Percentiles rank a stretch among this genome's conserved stretches.
Conservation (phyloP, 2,113 vertebrate species). For the Paramormyrops kingsleyae region DNA sequence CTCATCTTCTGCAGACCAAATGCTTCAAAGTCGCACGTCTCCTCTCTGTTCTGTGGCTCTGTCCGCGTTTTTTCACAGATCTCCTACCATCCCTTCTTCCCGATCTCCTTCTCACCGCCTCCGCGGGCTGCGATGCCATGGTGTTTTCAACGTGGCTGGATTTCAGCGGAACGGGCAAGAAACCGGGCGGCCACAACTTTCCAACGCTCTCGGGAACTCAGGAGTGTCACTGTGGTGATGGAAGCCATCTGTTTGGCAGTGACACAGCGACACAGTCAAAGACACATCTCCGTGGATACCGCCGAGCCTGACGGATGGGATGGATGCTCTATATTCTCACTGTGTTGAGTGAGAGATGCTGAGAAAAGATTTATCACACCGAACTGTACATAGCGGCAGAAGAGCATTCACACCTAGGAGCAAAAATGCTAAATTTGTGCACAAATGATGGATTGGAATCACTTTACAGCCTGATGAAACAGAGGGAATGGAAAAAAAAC, state of each 20-base stretch:
- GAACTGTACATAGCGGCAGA: background rate
- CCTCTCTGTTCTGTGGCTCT: background rate
- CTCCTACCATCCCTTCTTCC: background rate
- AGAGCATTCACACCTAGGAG: background rate
- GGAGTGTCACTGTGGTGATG: background rate
- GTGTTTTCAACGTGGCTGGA: background rate
- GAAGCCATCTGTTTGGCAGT: conserved; percentile 1
- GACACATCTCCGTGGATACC: background rate
- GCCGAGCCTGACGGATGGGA: conserved; percentile 1
- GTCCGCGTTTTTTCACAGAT: background rate
- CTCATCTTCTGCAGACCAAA: background rate
- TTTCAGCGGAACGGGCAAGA: background rate
- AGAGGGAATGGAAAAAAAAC: background rate
- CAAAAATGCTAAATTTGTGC: conserved; percentile 7
- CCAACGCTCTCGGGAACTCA: background rate
- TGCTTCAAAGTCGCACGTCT: background rate
- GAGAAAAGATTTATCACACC: conserved; percentile 1
- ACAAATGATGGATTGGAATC: background rate
- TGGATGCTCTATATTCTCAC: background rate
- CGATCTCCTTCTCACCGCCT: background rate
- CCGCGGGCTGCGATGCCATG: background rate
- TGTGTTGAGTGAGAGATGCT: background rate
- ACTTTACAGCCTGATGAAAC: background rate
- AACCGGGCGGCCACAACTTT: background rate
- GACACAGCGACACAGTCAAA: background rate